Evolutionary conservation across 2,797 vertebrate species (phyloP).

Genomic region (Gouania willdenowi): DNA sequence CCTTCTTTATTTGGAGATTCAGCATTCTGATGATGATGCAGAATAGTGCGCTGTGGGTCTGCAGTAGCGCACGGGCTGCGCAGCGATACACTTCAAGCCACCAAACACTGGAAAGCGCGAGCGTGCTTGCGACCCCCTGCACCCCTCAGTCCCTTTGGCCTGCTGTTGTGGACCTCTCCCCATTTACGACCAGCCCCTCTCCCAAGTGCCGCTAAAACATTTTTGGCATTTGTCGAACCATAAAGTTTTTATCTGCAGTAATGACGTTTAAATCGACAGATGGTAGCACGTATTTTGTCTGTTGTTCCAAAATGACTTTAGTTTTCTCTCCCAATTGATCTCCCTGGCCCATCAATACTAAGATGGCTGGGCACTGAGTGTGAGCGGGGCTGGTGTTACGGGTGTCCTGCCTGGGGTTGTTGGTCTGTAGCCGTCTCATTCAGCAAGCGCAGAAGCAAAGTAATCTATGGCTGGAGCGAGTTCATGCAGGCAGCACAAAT

Average conservation of each 20-base stretch:
- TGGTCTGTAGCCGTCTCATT: constrained; percentile 84
- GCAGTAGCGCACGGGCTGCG: constrained; percentile 99
- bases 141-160: constrained; percentile 61
- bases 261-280: neutral
- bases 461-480: constrained; percentile 73
- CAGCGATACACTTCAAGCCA: constrained; percentile 82
- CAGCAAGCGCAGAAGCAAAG: constrained; percentile 56
- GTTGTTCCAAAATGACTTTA: constrained; percentile 5
- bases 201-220: constrained; percentile 32
- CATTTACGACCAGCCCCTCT: constrained; percentile 66
- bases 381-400: constrained; percentile 83
- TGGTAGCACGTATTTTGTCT: neutral
- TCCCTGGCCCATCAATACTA: neutral
- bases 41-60: constrained; percentile 99
- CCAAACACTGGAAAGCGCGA: constrained; percentile 66
- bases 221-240: constrained; percentile 42
- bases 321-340: constrained; percentile 5
- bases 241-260: too few relatives aligned
- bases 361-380: constrained; percentile 34
- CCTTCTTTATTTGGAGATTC: constrained; percentile 99
- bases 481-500: constrained; percentile 36
- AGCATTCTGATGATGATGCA: constrained; percentile 92
- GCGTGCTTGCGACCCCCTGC: constrained; percentile 57
- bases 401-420: constrained; percentile 71
- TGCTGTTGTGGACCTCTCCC: constrained; percentile 83